Evolutionary conservation across 1,140 invertebrate genomes (phyloP).

Genomic region (Homalodisca vitripennis): DNA sequence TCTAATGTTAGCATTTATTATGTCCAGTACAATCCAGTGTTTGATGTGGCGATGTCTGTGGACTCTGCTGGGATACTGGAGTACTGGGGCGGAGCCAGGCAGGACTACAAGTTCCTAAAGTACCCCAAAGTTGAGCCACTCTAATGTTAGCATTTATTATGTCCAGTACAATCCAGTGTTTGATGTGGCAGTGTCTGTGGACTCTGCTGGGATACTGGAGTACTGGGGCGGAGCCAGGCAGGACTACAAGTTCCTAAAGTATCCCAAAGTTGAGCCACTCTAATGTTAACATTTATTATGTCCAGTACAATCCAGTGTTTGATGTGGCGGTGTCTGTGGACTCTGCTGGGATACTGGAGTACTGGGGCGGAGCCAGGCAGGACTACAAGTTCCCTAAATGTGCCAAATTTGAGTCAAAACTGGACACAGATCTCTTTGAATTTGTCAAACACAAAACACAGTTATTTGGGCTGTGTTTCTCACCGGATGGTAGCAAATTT

Average conservation of each 20-base stretch:
- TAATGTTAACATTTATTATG: too few species aligned
- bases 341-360: conserved; percentile 90
- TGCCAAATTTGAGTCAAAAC: conserved; percentile 85
- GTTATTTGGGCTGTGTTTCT: conserved; percentile 75
- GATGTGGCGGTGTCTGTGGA: conserved; percentile 90
- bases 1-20: too few species aligned
- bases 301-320: conserved; percentile 81
- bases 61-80: conserved; percentile 95
- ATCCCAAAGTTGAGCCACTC: conserved; percentile 81
- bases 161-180: conserved; percentile 82
- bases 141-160: too few species aligned
- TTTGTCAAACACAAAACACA: conserved; percentile 87
- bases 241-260: conserved; percentile 87
- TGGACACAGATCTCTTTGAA: conserved; percentile 96
- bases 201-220: conserved; percentile 93
- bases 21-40: conserved; percentile 83
- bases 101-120: conserved; percentile 87
- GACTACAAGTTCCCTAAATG: conserved; percentile 88
- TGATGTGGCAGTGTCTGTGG: conserved; percentile 86
- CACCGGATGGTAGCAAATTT: conserved; percentile 85
- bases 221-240: conserved; percentile 92
- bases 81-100: conserved; percentile 91
- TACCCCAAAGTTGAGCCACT: conserved; percentile 80
- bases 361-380: conserved; percentile 88
- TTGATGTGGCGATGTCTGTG: conserved; percentile 83